A percentile compares a stretch with the other conserved stretches of the same genome.
Conservation (phyloP, 2,113 vertebrate genomes). For the Ahaetulla prasina region DNA sequence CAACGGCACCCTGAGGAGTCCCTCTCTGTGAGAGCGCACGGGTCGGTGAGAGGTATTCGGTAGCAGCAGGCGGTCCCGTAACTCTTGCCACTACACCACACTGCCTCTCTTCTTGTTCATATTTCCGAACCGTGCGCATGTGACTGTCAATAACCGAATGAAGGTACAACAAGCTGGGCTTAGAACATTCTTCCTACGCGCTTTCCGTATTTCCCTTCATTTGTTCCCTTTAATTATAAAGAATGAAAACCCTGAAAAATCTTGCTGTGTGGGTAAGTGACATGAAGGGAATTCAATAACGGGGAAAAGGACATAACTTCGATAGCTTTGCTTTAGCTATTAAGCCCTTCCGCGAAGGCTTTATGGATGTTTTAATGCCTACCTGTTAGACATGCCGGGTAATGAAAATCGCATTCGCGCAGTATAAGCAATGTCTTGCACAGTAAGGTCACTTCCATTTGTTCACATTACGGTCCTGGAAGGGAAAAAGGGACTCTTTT, state of each 20-base stretch:
- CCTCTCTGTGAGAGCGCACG: too few relatives aligned
- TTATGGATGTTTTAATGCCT: constrained; percentile 64
- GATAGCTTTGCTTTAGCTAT: constrained; percentile 65
- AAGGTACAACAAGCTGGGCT: neutral
- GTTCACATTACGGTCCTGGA: constrained; percentile 56
- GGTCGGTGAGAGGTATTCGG: too few relatives aligned
- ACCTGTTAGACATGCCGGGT: constrained; percentile 55
- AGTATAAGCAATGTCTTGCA: constrained; percentile 45
- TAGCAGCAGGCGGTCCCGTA: too few relatives aligned
- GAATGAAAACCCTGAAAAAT: neutral
- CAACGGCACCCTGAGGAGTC: too few relatives aligned
- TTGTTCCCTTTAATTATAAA: neutral
- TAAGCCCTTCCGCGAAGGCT: constrained; percentile 57
- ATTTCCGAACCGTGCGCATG: neutral
- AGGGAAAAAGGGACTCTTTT: constrained; percentile 53
- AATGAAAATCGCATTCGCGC: constrained; percentile 71
- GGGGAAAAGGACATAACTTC: constrained; percentile 58
- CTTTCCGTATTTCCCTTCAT: neutral
- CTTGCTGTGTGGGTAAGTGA: neutral
- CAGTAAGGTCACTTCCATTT: constrained; percentile 64
- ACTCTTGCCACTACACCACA: neutral
- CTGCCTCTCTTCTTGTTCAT: neutral
- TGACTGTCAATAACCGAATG: neutral
- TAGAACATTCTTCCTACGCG: neutral
- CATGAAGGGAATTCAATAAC: constrained; percentile 60